Evolutionary conservation across 1,140 invertebrate genomes (phyloP), one percentile per base, ranked within the genome.

Genomic region (Conopomorpha cramerella): DNA sequence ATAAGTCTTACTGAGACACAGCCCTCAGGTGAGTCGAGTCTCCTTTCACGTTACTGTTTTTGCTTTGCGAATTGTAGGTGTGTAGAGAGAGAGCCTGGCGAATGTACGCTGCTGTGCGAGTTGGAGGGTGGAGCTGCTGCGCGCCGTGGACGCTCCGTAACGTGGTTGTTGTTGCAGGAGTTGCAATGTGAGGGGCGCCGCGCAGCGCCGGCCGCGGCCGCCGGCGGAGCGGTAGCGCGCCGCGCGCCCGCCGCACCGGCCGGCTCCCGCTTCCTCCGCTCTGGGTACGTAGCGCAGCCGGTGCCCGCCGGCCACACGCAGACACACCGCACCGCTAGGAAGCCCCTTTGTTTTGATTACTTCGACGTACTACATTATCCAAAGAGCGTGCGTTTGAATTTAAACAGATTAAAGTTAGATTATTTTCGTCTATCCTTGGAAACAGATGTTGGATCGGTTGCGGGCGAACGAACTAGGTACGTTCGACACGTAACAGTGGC

Each of bases 91-190:
- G n/a, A n/a, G n/a, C n/a, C n/a, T 31, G 39, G 70, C 66, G 70
- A 70, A 57, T 61, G 50, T n/a, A n/a, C n/a, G n/a, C 34, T 34
- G 61, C 66, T 62, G 47, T 64, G 70, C 65, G 63, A 57, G 50
- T 49, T 59, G 35, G 45, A 49, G 41, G 41, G 39, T 43, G 52
- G 41, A 51, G 50, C 52, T 13, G 32, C 26, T 39, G 52, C 34
- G 40, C 43, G 34, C 18, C 36, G 41, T 38, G 41, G 39, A 51
- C 55, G 15, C 52, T 46, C 52, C 51, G 66, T 71, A 64, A 71
- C 63, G 59, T 65, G 63, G 54, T 71, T 66, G 65, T 71, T 60
- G 64, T 74, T 74, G 59, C 70, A 74, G 70, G 66, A 66, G 56
- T 52, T n/a, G n/a, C n/a, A n/a, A n/a, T n/a, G n/a, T n/a, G 6